Conservation (phyloP, 2,797 vertebrate species). For the Chaetodon trifasciatus region DNA sequence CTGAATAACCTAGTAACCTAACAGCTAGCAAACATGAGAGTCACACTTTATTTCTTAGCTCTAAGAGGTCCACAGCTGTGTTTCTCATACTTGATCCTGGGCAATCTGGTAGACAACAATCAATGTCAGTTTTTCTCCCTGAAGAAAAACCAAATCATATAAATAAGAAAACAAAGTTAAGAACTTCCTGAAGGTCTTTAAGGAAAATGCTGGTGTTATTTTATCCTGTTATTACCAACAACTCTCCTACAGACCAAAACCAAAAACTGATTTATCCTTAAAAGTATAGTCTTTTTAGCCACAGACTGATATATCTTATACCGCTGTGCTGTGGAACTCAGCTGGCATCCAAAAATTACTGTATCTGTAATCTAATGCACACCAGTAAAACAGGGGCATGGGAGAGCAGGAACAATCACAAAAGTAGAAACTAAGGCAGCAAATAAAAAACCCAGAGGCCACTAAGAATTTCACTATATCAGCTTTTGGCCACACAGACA, state of each 20-base stretch:
- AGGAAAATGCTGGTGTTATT: constrained; percentile 24
- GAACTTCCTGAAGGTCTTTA: constrained; percentile 19
- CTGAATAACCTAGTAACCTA: constrained; percentile 90
- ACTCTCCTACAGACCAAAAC: constrained; percentile 30
- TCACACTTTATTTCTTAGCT: constrained; percentile 74
- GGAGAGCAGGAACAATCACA: background rate
- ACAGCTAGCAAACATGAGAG: constrained; percentile 65
- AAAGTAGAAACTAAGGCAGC: background rate
- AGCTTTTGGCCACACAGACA: constrained; percentile 2
- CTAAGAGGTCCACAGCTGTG: constrained; percentile 43
- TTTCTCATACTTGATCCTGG: constrained; percentile 63
- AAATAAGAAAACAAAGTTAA: constrained; percentile 4
- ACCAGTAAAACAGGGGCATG: background rate
- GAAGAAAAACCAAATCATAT: constrained; percentile 13
- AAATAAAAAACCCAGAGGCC: background rate
- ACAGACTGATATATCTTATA: background rate
- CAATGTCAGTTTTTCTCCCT: constrained; percentile 9
- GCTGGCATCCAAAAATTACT: background rate
- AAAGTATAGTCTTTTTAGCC: background rate
- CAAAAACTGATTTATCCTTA: background rate
- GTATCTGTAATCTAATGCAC: background rate
- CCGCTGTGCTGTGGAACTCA: background rate
- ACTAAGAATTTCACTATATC: background rate
- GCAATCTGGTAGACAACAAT: constrained; percentile 39
- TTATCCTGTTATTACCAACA: constrained; percentile 16